Conservation (phyloP, 2,113 vertebrate species). For the Fregetta grallaria region DNA sequence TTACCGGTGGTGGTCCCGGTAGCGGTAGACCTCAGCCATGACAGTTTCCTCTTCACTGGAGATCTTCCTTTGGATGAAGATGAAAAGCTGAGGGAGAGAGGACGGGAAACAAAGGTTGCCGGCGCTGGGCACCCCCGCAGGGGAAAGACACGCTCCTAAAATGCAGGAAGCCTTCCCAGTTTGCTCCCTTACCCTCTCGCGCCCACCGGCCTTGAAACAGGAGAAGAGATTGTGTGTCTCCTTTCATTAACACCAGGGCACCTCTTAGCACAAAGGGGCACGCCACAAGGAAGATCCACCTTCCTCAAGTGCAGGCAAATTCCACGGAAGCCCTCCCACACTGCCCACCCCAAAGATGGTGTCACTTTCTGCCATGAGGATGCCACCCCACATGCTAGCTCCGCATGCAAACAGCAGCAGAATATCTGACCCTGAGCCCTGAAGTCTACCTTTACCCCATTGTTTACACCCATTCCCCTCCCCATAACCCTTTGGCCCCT, state of each 20-base stretch:
- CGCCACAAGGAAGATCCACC: not conserved
- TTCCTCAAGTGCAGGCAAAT: not conserved
- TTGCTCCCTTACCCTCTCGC: not conserved
- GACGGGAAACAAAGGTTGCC: not conserved
- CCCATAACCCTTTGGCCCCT: not conserved
- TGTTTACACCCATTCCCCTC: not conserved
- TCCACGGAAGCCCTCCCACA: not conserved
- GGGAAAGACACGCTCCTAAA: not conserved
- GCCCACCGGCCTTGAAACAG: not conserved
- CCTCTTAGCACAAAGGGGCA: not conserved
- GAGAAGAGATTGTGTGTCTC: not conserved
- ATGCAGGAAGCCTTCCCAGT: not conserved
- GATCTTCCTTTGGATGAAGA: slow-evolving; percentile 89
- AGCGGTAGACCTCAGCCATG: slow-evolving; percentile 72
- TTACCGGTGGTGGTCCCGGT: slow-evolving; percentile 79
- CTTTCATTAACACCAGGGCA: not conserved
- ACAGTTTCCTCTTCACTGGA: slow-evolving; percentile 74
- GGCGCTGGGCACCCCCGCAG: not conserved
- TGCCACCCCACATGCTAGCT: not conserved
- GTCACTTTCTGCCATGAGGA: not conserved
- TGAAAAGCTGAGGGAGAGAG: slow-evolving; percentile 76
- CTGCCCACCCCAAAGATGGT: not conserved
- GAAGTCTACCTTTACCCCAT: not conserved
- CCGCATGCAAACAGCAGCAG: not conserved
- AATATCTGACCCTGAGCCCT: not conserved